Percentiles rank a stretch among this genome's conserved stretches.
These are phyloP conservation scores for Rotaria sp. DNA, from an alignment of 2,888 invertebrate genomes.

Conservation along the genomic window DNA sequence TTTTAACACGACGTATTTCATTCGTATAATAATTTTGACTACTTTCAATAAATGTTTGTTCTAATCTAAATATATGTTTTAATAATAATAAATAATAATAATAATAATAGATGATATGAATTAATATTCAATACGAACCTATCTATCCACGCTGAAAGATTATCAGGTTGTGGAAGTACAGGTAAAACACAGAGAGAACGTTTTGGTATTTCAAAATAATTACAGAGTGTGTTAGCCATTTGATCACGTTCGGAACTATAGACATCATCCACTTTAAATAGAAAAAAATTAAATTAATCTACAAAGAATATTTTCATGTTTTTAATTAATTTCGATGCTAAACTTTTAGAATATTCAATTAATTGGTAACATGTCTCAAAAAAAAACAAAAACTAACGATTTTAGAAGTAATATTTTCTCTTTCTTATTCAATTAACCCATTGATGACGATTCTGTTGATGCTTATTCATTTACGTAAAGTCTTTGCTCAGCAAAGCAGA, in stretches of 20 bases:
- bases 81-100: no score
- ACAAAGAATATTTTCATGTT: no score
- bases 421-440: no score
- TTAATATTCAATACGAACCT: background rate
- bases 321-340: conserved; percentile 56
- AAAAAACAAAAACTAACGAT: no score
- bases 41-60: conserved; percentile 80
- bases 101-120: no score
- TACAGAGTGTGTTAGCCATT: conserved; percentile 22
- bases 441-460: no score
- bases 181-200: background rate
- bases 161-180: conserved; percentile 61
- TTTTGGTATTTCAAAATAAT: conserved; percentile 26
- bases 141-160: conserved; percentile 65
- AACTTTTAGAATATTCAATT: conserved; percentile 12
- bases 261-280: conserved; percentile 58
- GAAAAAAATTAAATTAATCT: conserved; percentile 63
- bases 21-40: conserved; percentile 74
- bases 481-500: no score
- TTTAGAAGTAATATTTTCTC: no score
- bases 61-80: conserved; percentile 26
- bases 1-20: conserved; percentile 60
- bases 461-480: no score
- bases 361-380: no score
- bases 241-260: conserved; percentile 31